These are phyloP conservation scores for Mormoops blainvillei DNA, from an alignment of 2,113 vertebrate species.

Conservation along the genomic window DNA sequence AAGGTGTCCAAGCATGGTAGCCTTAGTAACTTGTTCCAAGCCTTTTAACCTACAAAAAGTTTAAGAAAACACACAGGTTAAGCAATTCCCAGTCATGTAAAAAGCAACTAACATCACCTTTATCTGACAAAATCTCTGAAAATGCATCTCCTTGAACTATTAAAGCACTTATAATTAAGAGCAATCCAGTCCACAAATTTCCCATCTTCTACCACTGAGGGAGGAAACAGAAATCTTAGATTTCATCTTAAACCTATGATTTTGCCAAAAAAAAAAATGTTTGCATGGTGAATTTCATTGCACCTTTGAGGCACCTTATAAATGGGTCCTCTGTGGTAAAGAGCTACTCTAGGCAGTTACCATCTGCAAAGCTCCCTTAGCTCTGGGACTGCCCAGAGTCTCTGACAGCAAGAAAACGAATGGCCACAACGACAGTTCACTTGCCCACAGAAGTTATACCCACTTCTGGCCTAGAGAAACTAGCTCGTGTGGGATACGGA, in stretches of 20 bases:
- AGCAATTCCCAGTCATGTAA: background rate
- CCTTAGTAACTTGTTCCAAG: constrained; percentile 96
- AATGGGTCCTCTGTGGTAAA: background rate
- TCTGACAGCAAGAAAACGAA: background rate
- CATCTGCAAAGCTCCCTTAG: background rate
- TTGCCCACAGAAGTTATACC: background rate
- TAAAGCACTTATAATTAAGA: background rate
- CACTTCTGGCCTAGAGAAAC: background rate
- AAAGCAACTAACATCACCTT: background rate
- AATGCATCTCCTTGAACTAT: background rate
- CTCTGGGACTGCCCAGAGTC: background rate
- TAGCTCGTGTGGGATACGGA: background rate
- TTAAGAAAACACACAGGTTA: constrained; percentile 14
- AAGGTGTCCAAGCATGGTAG: constrained; percentile 97
- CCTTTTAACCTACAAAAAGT: constrained; percentile 90
- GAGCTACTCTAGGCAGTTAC: background rate
- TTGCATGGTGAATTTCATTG: background rate
- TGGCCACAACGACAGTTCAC: background rate
- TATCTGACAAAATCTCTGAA: background rate
- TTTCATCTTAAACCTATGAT: background rate
- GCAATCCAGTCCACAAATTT: background rate
- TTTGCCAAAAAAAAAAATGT: background rate
- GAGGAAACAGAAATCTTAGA: background rate
- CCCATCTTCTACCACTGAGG: background rate
- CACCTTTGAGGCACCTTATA: background rate